Conservation (phyloP, 2,888 invertebrate genomes). For the Melipona bicolor region DNA sequence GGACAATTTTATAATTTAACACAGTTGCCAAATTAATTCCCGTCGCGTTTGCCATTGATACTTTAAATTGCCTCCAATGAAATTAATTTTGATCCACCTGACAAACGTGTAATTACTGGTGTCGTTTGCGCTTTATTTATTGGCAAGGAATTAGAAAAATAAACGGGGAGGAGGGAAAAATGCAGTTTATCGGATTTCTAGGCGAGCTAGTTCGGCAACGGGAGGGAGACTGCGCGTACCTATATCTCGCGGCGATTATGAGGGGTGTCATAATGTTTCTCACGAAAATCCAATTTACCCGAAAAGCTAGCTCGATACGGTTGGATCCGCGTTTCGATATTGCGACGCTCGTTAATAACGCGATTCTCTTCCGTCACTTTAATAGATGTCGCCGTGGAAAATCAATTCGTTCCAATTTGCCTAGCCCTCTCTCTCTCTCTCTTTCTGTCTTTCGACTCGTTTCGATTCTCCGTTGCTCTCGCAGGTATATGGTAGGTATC, state of each 20-base stretch:
- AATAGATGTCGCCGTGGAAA: constrained; percentile 60
- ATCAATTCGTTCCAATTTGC: constrained; percentile 64
- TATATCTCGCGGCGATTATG: constrained; percentile 39
- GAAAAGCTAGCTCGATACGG: constrained; percentile 47
- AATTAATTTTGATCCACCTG: no score
- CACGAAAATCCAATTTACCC: constrained; percentile 59
- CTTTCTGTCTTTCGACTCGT: neutral
- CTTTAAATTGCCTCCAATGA: no score
- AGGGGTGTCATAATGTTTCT: constrained; percentile 55
- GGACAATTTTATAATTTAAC: neutral
- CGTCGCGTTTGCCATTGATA: neutral
- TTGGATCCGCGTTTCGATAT: constrained; percentile 47
- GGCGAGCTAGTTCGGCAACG: neutral
- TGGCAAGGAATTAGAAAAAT: no score
- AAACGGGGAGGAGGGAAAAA: no score
- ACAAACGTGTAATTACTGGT: no score
- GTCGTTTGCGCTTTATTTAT: no score
- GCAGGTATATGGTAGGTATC: neutral
- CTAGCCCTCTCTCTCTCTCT: constrained; percentile 28
- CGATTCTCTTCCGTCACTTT: constrained; percentile 60
- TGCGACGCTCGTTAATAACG: constrained; percentile 62
- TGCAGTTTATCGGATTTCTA: constrained; percentile 9
- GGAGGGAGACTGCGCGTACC: constrained; percentile 15
- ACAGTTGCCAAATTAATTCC: neutral
- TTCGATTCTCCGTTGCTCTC: neutral